Percentiles rank a stretch among this genome's conserved stretches.
Conservation (phyloP, 2,797 vertebrate genomes). For the Ptychobarbus kaznakovi region DNA sequence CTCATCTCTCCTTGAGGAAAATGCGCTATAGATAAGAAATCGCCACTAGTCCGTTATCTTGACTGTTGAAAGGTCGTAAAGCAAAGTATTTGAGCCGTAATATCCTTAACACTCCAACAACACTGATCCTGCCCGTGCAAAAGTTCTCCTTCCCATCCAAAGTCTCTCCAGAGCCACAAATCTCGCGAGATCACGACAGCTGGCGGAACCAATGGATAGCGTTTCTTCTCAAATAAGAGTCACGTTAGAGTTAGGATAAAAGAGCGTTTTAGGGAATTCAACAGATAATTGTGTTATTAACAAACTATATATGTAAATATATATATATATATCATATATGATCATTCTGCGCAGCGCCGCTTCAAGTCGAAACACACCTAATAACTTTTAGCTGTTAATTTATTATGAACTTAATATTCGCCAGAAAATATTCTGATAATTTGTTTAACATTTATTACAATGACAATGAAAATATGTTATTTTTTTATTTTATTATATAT, state of each 20-base stretch:
- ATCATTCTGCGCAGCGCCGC: no score
- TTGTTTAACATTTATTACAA: neutral
- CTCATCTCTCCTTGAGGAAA: conserved; percentile 74
- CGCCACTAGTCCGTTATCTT: neutral
- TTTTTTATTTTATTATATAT: neutral
- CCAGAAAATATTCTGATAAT: neutral
- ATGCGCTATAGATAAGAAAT: neutral
- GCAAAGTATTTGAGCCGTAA: neutral
- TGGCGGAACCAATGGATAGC: no score
- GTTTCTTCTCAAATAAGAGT: conserved; percentile 18
- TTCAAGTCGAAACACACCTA: no score
- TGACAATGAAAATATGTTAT: neutral
- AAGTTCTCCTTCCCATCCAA: conserved; percentile 57
- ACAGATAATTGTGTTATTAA: neutral
- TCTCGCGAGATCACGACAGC: conserved; percentile 54
- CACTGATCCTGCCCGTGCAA: conserved; percentile 39
- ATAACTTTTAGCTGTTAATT: neutral
- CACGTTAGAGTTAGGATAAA: neutral
- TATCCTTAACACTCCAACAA: neutral
- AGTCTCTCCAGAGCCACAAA: conserved; percentile 31
- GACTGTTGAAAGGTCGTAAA: neutral
- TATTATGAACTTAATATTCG: neutral
- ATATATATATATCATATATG: no score
- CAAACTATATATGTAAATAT: neutral
- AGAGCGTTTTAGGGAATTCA: neutral